Base-by-base conservation (phyloP, 2,797 vertebrate species). In the Notoglanidium macrostoma region DNA sequence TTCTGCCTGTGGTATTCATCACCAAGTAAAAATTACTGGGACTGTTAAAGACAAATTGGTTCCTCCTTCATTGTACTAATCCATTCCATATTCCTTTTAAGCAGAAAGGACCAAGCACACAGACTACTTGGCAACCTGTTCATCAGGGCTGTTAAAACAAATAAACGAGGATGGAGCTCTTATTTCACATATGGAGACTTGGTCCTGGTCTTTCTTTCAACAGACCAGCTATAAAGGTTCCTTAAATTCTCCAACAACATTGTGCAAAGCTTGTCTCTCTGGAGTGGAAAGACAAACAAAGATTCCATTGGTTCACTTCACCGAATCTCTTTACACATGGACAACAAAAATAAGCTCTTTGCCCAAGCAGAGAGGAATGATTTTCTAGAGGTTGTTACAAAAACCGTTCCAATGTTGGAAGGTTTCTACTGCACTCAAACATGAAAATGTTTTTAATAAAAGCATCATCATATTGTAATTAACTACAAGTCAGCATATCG, bases 221-320 rank as follows among this genome's bases (percentile, higher is more conserved):
- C 65, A 72, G 40, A 85, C 40, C 74, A 73, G 55, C 55, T 12
- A 78, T 44, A 77, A 79, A 63, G 44, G 3, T 54, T 54, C n/a
- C 23, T 72, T 21, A 67, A 80, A 61, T 32, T 59, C 73, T 72
- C 5, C 19, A 74, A 35, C 55, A 86, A 23, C 46, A 23, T 11
- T 5, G 35, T 65, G 61, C 29, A 35, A 72, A 88, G 46, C 80
- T 83, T 14, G 51, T 54, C 23, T 76, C 73, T 88, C 73, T 83
- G 72, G 78, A 90, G 85, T 54, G 70, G 77, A 89, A 90, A 89
- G 83, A 78, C 57, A 88, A 88, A 87, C 76, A 88, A 29, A 11
- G 15, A 35, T 76, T 57, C 15, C 84, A 35, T 59, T 59, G 78
- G 80, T 59, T 85, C 74, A 46, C 59, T 63, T 82, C 35, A 77